A percentile compares a stretch with the other conserved stretches of the same genome.
Conservation (phyloP, 2,888 invertebrate genomes). For the Drosophila bunnanda region DNA sequence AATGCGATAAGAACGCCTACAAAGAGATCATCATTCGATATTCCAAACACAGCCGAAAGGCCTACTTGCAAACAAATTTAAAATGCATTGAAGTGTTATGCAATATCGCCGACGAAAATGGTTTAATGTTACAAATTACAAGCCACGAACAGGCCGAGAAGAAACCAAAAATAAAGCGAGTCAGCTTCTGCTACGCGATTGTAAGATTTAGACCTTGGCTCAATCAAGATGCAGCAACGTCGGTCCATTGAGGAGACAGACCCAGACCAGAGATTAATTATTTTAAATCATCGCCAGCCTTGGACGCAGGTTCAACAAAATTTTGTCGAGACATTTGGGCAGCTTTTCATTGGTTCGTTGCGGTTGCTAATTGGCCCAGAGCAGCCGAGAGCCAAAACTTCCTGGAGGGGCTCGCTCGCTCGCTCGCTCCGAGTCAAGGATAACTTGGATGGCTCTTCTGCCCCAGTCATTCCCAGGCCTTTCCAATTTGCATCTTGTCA, state of each 20-base stretch:
- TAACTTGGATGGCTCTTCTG: slow-evolving; percentile 56
- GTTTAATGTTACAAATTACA: slow-evolving; percentile 65
- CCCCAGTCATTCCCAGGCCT: slow-evolving; percentile 55
- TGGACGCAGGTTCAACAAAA: slow-evolving; percentile 38
- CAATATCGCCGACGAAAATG: slow-evolving; percentile 55
- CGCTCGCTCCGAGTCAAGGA: slow-evolving; percentile 59
- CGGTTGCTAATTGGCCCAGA: slow-evolving; percentile 41
- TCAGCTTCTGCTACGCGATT: slow-evolving; percentile 55
- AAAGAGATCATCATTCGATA: slow-evolving; percentile 41
- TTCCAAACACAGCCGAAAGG: slow-evolving; percentile 51
- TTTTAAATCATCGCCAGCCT: slow-evolving; percentile 65
- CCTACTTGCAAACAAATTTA: slow-evolving; percentile 3
- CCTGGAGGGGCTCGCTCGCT: slow-evolving; percentile 40
- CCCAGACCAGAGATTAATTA: slow-evolving; percentile 62
- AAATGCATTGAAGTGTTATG: slow-evolving; percentile 56
- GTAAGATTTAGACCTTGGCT: slow-evolving; percentile 43
- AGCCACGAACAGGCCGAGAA: slow-evolving; percentile 43
- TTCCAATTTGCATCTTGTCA: slow-evolving; percentile 72
- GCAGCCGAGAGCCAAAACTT: slow-evolving; percentile 21
- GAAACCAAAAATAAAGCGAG: slow-evolving; percentile 19
- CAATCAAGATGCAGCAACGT: slow-evolving; percentile 61
- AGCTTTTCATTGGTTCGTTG: slow-evolving; percentile 47
- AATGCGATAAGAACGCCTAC: slow-evolving; percentile 40
- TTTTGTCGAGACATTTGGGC: slow-evolving; percentile 37
- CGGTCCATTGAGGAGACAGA: slow-evolving; percentile 38